phyloP scores from a whole-genome alignment of 2,797 vertebrate species.

The Thripadectes ignobilis region DNA sequence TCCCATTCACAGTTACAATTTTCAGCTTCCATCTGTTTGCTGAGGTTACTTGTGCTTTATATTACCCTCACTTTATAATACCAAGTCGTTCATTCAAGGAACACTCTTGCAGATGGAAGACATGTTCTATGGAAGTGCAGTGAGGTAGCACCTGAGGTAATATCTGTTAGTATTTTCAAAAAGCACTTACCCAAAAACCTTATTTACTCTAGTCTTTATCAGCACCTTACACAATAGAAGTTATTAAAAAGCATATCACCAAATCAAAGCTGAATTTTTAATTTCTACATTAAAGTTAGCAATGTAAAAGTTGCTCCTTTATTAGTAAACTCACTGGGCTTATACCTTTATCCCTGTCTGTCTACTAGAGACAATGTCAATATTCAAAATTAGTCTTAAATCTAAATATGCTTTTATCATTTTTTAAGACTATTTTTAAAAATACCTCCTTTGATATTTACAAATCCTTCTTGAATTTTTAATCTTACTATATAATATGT shows the following conservation, averaged over 20 bases:
- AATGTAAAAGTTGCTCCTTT: background rate
- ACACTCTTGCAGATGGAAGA: background rate
- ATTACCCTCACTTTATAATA: constrained; percentile 26
- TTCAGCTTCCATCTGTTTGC: constrained; percentile 58
- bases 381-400: background rate
- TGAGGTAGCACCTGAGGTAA: no score
- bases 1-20: constrained; percentile 54
- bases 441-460: background rate
- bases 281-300: background rate
- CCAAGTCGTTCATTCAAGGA: constrained; percentile 10
- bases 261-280: background rate
- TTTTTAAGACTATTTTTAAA: background rate
- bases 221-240: background rate
- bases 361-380: background rate
- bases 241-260: background rate
- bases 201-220: background rate
- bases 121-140: background rate
- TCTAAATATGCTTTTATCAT: background rate
- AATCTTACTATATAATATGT: background rate
- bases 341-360: background rate
- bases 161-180: background rate
- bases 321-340: background rate
- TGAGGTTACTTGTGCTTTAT: constrained; percentile 19
- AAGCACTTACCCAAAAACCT: background rate
- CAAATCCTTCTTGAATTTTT: background rate